Conservation (phyloP, 2,888 invertebrate species). For the Campoplex nolae region DNA sequence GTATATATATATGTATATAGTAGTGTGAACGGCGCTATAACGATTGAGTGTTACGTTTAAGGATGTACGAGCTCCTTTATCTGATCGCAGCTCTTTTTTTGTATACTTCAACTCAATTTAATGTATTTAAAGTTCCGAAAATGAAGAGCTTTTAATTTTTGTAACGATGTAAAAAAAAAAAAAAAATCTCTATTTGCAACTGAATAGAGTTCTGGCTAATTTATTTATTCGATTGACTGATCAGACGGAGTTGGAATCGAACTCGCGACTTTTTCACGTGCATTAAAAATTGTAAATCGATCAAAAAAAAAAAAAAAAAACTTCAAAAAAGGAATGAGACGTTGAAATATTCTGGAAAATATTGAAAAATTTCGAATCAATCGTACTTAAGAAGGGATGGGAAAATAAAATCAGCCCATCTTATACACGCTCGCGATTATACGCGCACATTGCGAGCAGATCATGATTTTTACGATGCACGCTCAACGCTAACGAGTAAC, state of each 20-base stretch:
- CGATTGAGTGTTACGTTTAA: conserved; percentile 50
- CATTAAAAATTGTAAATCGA: neutral
- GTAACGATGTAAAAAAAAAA: neutral
- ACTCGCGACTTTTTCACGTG: neutral
- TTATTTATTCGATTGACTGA: too few species aligned
- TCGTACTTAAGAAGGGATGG: neutral
- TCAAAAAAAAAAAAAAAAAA: neutral
- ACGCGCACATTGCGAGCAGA: conserved; percentile 24
- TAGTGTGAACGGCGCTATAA: conserved; percentile 51
- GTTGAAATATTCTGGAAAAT: neutral
- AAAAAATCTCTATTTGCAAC: neutral
- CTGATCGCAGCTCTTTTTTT: neutral
- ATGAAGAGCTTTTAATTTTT: neutral
- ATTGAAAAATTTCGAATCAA: neutral
- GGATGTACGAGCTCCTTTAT: conserved; percentile 23
- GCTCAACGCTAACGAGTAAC: conserved; percentile 80
- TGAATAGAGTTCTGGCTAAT: neutral
- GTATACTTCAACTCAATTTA: neutral
- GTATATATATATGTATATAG: conserved; percentile 23
- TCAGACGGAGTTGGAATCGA: neutral
- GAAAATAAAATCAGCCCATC: conserved; percentile 35
- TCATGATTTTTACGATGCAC: conserved; percentile 82
- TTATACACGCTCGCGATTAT: conserved; percentile 59
- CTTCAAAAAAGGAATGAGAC: neutral
- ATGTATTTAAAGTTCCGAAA: neutral